Base-by-base conservation (phyloP, 2,888 invertebrate genomes). In the Sinelater perroti region DNA sequence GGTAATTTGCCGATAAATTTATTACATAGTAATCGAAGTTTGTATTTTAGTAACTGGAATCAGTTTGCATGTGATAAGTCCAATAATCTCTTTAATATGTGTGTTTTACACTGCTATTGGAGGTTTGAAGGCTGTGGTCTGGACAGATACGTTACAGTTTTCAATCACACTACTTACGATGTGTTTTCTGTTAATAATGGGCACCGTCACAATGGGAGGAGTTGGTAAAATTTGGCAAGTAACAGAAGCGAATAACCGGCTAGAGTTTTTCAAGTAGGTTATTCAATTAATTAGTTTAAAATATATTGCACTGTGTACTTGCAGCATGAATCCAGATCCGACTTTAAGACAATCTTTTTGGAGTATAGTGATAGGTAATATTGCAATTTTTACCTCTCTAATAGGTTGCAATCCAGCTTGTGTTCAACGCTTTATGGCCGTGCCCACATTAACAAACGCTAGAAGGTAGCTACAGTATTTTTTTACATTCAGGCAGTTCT, bases 81-180 rank as follows among this genome's bases (percentile, higher is more conserved):
- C 87, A 1, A 79, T 88, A 0, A 82, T 89, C 7, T 89, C 89
- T 68, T 77, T 85, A 1, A 81, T 87, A 1, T 91, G 91, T 71
- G 89, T 90, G 16, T 88, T 90, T 38, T 89, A 92, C 67, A 90
- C 90, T 1, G 87, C 89, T 1, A 73, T 90, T 30, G 90, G 86
- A 28, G 88, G 88, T 2, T 72, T 88, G 21, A 80, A 85, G 70
- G 88, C 87, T 1, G 85, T 89, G 2, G 85, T 88, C 1, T 86
- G 86, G 78, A 84, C 87, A 2, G 84, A 84, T 59, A 80, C 82
- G 3, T 70, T 84, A 42, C 86, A 88, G 54, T 83, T 86, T 36
- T 75, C 83, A 5, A 81, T 87, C 0, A 83, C 82, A 53, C 67
- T 81, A 6, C 80, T 82, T 1, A 83, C 85, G 18, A 74, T 82